Base-by-base conservation (phyloP, 2,113 vertebrate genomes). In the Equus przewalskii region DNA sequence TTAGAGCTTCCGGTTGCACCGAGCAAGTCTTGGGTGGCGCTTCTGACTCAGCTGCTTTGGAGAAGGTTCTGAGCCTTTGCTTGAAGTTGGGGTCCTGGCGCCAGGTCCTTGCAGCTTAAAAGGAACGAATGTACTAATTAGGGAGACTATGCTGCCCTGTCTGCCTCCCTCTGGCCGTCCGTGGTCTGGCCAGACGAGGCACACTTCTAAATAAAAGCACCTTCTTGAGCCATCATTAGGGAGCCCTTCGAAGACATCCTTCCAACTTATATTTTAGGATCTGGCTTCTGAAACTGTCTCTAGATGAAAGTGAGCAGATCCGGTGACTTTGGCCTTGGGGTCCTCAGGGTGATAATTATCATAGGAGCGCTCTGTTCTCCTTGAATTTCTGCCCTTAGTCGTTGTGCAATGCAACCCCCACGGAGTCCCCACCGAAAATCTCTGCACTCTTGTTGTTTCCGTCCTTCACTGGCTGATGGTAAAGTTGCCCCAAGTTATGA, bases 341-440 rank as follows among this genome's bases (percentile, higher is more conserved):
- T n/a, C 30, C 7, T 7, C 19, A 60, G 12, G 41, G n/a, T 0
- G 1, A 56, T 18, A 4, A 19, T 72, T 41, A 19, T 49, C 13
- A 16, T 15, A 33, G 75, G 67, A 4, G 6, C 0, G 0, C 33
- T 26, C 46, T 33, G 44, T 9, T 13, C 36, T 49, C 14, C 16
- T 22, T 5, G 13, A 81, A 56, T 11, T 6, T 49, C 54, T 4
- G 12, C 49, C 36, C 16, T 4, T 28, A 10, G 6, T n/a, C 30
- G 26, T 1, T 21, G 0, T n/a, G 44, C 16, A 4, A 9, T 3
- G 0, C 30, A 10, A 9, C 4, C 9, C 8, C 46, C 5, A 5
- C 19, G 11, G 9, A 1, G 14, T 15, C 30, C 8, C 58, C 19
- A 2, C 4, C 44, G 2, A 19, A 44, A 26, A 28, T 18, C 62